Evolutionary conservation across 2,113 vertebrate genomes (phyloP), one percentile per base, ranked within the genome.

Genomic region (Hipposideros armiger): DNA sequence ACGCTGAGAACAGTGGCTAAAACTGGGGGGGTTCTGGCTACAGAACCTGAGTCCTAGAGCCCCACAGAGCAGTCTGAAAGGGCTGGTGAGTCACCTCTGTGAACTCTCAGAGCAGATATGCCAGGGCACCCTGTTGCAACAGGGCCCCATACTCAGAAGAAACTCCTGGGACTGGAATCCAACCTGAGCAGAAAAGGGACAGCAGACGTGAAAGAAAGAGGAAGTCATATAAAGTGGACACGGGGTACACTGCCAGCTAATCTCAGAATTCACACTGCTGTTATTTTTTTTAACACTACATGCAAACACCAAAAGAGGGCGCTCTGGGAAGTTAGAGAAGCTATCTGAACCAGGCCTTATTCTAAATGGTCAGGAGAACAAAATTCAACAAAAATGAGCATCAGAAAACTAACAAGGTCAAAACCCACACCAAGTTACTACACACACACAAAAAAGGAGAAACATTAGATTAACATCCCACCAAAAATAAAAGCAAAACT

Each of bases 401-500:
- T 56, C 22, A 26, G 24, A 77, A 70, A 94, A 87, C 42, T 20
- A 69, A 19, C 30, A 24, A 62, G 76, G 17, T 70, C 42, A 76
- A 69, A 58, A 36, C 26, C 40, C 58, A 45, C 4, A 47, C 52
- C 45, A 42, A 77, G 13, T 47, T 67, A 45, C 52, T 42, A 9
- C 9, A n/a, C 8, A 9, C 36, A 36, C 36, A 36, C 36, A 95
- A 42, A 70, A 74, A 92, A 36, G 67, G 32, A 88, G 45, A 54
- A 64, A 24, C 45, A 47, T 19, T 56, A 47, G 36, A 50, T 40
- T 66, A 60, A 83, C 22, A 82, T 30, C 5, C 30, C 24, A 73
- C 22, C 26, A 17, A 80, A 87, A 91, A 77, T 42, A 54, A 60
- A 92, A 69, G 40, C 42, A 83, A 92, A 88, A 76, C 20, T 87